Base-by-base conservation (phyloP, 2,797 vertebrate species). In the Coranthus polyacanthus region DNA sequence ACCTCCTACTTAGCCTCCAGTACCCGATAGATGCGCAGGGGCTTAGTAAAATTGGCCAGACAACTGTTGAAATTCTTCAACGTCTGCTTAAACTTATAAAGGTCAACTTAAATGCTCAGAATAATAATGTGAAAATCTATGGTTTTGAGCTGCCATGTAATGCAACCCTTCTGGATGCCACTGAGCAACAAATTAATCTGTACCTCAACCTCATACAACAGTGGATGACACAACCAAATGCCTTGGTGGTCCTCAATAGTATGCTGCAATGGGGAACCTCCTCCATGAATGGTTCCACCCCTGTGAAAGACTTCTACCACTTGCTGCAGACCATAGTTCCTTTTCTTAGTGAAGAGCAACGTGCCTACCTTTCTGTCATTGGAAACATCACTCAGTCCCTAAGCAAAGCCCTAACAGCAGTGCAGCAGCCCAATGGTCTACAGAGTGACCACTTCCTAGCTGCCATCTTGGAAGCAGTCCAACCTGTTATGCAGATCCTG, bases 221-320 rank as follows among this genome's bases (percentile, higher is more conserved):
- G 0, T 94, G 93, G 93, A 78, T 94, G 68, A 79, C 75, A 37
- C 82, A 92, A 50, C 82, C 91, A 21, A 77, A 82, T 36, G 44
- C 92, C 38, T 38, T 58, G 0, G 18, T 16, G 11, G 34, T 81
- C 44, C 37, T 94, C 8, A 60, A 65, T 6, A 75, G 42, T 36
- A 68, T 93, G 66, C 63, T 93, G 6, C 83, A 91, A 9, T 92
- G 86, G 90, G 89, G 86, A 75, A 82, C 85, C 39, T 52, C 57
- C 18, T 66, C 68, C 52, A 53, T 65, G 3, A 75, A 86, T n/a
- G 12, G 61, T 4, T 82, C 84, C 45, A 72, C 49, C 18, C 62
- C 80, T 24, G 49, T 72, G 16, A 85, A 41, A 22, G 87, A 92
- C 76, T 6, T 93, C 32, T 62, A 83, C 2, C 15, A 73, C 17